Percentiles rank a stretch among this genome's conserved stretches.
phyloP scores from a whole-genome alignment of 2,113 vertebrate genomes.

The Nothoprocta perdicaria region DNA sequence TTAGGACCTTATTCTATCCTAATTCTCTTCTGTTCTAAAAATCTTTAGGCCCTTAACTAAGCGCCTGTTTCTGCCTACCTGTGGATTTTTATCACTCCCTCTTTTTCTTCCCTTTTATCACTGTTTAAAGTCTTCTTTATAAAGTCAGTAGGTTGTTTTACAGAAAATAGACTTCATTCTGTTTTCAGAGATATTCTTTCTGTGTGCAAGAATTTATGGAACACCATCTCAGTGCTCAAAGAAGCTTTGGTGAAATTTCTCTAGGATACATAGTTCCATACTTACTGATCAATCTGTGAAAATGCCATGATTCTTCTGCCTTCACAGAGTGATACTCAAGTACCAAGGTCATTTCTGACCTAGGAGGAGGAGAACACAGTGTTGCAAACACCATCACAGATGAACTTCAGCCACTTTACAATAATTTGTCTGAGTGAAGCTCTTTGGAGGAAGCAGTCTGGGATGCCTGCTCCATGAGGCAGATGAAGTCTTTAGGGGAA shows the following conservation, averaged over 20 bases:
- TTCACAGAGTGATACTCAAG: not conserved
- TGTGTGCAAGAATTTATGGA: not conserved
- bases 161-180: not conserved
- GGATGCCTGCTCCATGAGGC: not conserved
- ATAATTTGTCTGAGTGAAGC: not conserved
- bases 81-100: not conserved
- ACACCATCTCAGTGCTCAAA: not conserved
- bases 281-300: not conserved
- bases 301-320: not conserved
- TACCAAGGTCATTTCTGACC: not conserved
- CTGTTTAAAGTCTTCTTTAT: not conserved
- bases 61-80: not conserved
- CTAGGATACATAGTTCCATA: not conserved
- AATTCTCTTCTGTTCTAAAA: not conserved
- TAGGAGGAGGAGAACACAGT: not conserved
- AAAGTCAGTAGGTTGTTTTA: rapidly evolving
- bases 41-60: not conserved
- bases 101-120: not conserved
- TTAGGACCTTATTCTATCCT: not conserved
- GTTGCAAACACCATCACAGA: not conserved
- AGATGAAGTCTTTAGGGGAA: not conserved
- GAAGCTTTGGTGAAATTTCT: not conserved
- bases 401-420: not conserved
- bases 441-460: not conserved
- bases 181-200: not conserved